Conservation (phyloP, 2,113 vertebrate genomes). For the Monarcha castaneiventris region DNA sequence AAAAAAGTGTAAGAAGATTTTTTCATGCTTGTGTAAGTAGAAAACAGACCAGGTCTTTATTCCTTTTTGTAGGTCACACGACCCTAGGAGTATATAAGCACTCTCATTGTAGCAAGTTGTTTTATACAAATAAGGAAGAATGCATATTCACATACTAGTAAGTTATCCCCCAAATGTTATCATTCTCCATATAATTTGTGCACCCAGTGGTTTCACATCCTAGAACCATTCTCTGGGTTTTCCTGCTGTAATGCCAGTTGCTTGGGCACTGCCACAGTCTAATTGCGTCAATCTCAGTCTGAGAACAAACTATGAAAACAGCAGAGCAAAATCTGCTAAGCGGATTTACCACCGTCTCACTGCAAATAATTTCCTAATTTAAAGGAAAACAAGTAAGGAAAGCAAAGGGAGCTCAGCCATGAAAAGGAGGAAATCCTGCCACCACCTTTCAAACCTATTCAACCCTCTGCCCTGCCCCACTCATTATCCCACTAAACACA, state of each 20-base stretch:
- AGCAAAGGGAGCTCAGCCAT: constrained; percentile 1
- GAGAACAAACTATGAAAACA: constrained; percentile 9
- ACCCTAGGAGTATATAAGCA: neutral
- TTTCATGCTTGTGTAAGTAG: neutral
- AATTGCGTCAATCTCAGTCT: constrained; percentile 1
- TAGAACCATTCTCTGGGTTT: neutral
- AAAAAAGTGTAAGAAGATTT: neutral
- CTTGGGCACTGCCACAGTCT: neutral
- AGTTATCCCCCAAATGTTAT: neutral
- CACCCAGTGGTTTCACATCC: neutral
- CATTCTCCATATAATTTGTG: neutral
- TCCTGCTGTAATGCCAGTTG: neutral
- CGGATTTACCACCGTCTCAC: neutral
- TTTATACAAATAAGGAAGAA: neutral
- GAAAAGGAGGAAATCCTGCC: constrained; percentile 55
- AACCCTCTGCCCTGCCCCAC: neutral
- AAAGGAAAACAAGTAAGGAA: constrained; percentile 22
- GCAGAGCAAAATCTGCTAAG: constrained; percentile 15
- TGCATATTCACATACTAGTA: neutral
- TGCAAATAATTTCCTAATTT: constrained; percentile 24
- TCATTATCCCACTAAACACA: neutral
- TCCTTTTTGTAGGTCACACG: neutral
- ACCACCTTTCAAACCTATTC: constrained; percentile 5
- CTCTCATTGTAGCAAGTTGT: neutral
- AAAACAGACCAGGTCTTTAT: neutral